Conservation (phyloP, 2,888 invertebrate genomes). For the Balanococcus diminutus region DNA sequence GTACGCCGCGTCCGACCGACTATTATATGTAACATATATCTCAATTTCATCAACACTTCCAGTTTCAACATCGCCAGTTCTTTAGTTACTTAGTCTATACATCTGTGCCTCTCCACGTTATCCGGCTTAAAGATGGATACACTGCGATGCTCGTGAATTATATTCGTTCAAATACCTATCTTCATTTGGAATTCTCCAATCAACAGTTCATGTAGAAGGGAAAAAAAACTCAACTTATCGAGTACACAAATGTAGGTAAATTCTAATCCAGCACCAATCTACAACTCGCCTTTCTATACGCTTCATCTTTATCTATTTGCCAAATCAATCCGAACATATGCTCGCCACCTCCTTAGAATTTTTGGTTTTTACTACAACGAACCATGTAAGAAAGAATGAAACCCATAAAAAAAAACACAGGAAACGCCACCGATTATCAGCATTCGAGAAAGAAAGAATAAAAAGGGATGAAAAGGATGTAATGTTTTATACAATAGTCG, state of each 20-base stretch:
- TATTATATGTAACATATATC: background rate
- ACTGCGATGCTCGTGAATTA: background rate
- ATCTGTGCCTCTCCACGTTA: background rate
- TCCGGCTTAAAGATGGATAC: background rate
- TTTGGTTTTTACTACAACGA: background rate
- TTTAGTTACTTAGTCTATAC: conserved; percentile 3
- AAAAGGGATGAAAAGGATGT: background rate
- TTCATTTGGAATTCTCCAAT: background rate
- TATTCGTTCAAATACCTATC: background rate
- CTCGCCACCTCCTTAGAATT: background rate
- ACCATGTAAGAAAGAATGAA: background rate
- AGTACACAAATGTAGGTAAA: background rate
- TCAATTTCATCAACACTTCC: conserved; percentile 31
- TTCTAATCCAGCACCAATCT: background rate
- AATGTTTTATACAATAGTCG: background rate
- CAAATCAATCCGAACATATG: background rate
- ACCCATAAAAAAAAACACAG: background rate
- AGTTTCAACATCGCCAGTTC: background rate
- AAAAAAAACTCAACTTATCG: background rate
- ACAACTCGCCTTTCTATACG: background rate
- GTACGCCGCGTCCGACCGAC: conserved; percentile 1
- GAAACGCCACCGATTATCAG: background rate
- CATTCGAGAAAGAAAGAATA: background rate
- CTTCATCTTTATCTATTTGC: background rate
- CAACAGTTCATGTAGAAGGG: background rate